Percentiles rank a stretch among this genome's conserved stretches.
phyloP scores from a whole-genome alignment of 2,113 vertebrate species.

The Opisthocomus hoazin region DNA sequence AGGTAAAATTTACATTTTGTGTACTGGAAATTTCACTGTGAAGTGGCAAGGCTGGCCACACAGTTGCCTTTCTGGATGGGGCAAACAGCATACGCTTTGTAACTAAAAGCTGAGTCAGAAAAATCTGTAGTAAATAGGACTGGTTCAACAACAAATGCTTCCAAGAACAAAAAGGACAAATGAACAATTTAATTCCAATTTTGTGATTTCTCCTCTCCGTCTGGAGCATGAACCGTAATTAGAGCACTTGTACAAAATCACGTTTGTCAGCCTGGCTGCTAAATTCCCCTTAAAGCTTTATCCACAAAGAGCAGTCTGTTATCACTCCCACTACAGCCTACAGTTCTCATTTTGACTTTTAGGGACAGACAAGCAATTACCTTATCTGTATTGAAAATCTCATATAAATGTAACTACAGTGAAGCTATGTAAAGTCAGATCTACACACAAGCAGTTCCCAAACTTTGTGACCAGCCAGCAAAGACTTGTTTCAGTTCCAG shows the following conservation, averaged over 20 bases:
- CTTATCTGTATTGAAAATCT: constrained; percentile 28
- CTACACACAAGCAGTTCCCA: background rate
- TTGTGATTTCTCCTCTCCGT: constrained; percentile 28
- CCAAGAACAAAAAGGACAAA: constrained; percentile 42
- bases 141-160: constrained; percentile 37
- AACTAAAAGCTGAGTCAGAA: background rate
- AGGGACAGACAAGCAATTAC: background rate
- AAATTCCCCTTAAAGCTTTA: constrained; percentile 24
- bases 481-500: background rate
- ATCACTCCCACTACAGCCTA: background rate
- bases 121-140: background rate
- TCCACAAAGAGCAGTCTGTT: constrained; percentile 16
- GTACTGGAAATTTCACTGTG: background rate
- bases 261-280: constrained; percentile 37
- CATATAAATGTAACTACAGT: background rate
- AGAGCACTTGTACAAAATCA: constrained; percentile 30
- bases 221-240: constrained; percentile 35
- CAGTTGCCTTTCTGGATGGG: background rate
- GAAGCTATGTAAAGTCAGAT: background rate
- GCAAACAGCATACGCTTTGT: background rate
- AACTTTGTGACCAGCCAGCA: background rate
- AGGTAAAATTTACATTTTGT: background rate
- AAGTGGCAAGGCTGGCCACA: background rate
- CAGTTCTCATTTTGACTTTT: constrained; percentile 8
- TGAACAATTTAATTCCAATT: constrained; percentile 29